Conservation (phyloP, 2,797 vertebrate species). For the Scyliorhinus canicula region DNA sequence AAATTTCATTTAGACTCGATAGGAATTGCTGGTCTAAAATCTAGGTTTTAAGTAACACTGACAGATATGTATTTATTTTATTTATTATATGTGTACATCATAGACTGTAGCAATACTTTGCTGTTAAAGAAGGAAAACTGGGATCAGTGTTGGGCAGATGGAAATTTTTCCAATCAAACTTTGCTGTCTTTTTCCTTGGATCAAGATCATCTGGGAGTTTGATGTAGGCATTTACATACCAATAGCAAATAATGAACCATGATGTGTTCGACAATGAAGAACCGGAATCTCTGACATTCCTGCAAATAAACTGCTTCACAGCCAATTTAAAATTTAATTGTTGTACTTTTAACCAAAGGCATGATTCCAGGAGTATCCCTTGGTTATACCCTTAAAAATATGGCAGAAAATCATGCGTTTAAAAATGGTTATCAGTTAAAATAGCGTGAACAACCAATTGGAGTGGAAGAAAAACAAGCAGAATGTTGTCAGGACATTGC, state of each 20-base stretch:
- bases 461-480: neutral
- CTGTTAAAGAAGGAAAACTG: constrained; percentile 21
- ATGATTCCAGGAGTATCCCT: neutral
- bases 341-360: neutral
- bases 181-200: neutral
- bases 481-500: neutral
- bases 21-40: constrained; percentile 6
- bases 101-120: neutral
- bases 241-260: neutral
- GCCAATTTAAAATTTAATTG: neutral
- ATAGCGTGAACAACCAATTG: neutral
- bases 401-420: neutral
- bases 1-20: neutral
- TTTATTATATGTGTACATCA: constrained; percentile 7
- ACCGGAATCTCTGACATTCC: neutral
- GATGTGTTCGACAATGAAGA: neutral
- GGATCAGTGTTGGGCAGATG: neutral
- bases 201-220: neutral
- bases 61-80: constrained; percentile 33
- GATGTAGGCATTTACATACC: neutral
- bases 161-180: neutral
- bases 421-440: neutral
- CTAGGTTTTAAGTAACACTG: constrained; percentile 21
- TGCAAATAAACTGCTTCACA: neutral
- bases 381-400: neutral